These are phyloP conservation scores for Lordiphosa fenestrarum DNA, from an alignment of 2,888 invertebrate genomes.

Conservation along the genomic window DNA sequence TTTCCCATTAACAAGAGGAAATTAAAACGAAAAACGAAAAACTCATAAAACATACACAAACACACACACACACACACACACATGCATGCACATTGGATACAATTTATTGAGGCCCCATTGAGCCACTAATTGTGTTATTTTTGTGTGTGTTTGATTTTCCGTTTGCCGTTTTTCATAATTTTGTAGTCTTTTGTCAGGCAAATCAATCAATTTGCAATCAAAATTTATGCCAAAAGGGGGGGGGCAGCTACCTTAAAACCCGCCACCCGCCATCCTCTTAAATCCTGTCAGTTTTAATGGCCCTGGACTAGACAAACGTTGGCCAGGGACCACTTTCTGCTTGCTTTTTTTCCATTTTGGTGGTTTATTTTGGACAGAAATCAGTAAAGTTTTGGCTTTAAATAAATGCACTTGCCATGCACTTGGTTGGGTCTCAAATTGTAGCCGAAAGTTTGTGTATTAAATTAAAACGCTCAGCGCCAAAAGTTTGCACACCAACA, in stretches of 20 bases:
- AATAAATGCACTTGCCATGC: slow-evolving; percentile 65
- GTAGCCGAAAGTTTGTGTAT: slow-evolving; percentile 66
- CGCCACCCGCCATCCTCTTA: too few species aligned
- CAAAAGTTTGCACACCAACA: slow-evolving; percentile 45
- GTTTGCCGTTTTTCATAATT: slow-evolving; percentile 39
- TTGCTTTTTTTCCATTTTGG: not conserved
- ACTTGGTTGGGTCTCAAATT: slow-evolving; percentile 41
- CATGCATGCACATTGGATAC: slow-evolving; percentile 11
- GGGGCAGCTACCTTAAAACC: too few species aligned
- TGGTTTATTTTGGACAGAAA: slow-evolving; percentile 45
- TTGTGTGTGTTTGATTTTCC: slow-evolving; percentile 59
- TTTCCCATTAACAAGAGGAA: slow-evolving; percentile 67
- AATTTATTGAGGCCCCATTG: slow-evolving; percentile 46
- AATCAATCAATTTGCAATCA: slow-evolving; percentile 14
- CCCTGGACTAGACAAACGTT: slow-evolving; percentile 24
- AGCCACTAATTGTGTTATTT: slow-evolving; percentile 61
- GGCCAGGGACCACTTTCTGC: slow-evolving; percentile 27
- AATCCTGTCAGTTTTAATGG: slow-evolving; percentile 44
- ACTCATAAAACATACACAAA: slow-evolving; percentile 45
- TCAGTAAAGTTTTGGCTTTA: slow-evolving; percentile 67
- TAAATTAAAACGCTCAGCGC: slow-evolving; percentile 70
- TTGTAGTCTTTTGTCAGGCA: slow-evolving; percentile 33
- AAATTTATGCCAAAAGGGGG: too few species aligned
- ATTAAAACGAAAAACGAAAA: slow-evolving; percentile 71
- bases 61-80: slow-evolving; percentile 3